Evolutionary conservation across 2,113 vertebrate genomes (phyloP).

Genomic region (Vulpes ferrilata): DNA sequence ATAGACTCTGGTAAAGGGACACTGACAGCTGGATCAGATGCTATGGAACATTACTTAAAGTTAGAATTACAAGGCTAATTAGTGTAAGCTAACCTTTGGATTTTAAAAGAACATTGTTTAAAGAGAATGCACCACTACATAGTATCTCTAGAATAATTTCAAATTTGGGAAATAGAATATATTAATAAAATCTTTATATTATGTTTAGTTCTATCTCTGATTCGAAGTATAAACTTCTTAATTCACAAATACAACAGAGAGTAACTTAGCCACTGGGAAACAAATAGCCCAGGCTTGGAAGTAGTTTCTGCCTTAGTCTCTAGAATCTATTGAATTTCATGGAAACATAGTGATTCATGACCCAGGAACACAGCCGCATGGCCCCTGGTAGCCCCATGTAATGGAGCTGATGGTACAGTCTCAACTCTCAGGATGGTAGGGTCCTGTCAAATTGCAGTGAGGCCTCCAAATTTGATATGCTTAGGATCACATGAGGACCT

Average conservation of each 20-base stretch:
- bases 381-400: background rate
- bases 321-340: background rate
- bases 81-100: background rate
- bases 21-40: background rate
- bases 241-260: background rate
- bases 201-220: background rate
- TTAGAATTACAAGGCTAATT: background rate
- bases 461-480: background rate
- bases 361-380: background rate
- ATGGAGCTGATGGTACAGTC: background rate
- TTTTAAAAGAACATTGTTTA: conserved; percentile 37
- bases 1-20: background rate
- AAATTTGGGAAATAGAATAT: background rate
- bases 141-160: conserved; percentile 38
- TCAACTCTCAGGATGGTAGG: background rate
- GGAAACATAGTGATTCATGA: background rate
- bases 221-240: background rate
- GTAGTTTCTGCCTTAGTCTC: background rate
- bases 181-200: background rate
- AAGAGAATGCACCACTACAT: background rate
- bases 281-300: background rate
- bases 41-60: background rate
- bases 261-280: background rate
- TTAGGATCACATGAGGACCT: background rate
- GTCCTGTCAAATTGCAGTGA: background rate